These are phyloP conservation scores for Percopsis omiscomaycus DNA, from an alignment of 2,797 vertebrate species.

Conservation along the genomic window DNA sequence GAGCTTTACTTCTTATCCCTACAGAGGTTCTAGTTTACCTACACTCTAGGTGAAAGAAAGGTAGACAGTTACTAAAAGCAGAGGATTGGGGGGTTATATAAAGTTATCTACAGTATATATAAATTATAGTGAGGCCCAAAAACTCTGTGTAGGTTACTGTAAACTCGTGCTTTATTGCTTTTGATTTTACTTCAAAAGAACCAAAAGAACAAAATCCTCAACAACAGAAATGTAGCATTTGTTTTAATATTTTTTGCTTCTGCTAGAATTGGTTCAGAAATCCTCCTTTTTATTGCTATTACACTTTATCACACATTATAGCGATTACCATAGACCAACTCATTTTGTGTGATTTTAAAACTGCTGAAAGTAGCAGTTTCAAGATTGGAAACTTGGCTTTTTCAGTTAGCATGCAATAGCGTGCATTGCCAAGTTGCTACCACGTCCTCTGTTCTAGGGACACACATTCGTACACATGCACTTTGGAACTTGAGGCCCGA, in stretches of 20 bases:
- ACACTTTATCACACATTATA: slow-evolving; percentile 21
- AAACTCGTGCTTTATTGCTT: no score
- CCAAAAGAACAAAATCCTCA: no score
- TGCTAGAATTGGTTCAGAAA: neutral
- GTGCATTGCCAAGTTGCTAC: no score
- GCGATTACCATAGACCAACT: slow-evolving; percentile 45
- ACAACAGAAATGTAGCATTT: no score
- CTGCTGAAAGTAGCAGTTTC: slow-evolving; percentile 59
- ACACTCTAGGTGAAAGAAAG: slow-evolving; percentile 25
- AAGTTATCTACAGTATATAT: no score
- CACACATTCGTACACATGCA: no score
- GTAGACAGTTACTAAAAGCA: neutral
- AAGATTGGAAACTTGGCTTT: slow-evolving; percentile 61
- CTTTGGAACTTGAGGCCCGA: no score
- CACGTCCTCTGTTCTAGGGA: no score
- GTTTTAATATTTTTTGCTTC: neutral
- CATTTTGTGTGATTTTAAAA: slow-evolving; percentile 46
- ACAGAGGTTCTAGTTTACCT: slow-evolving; percentile 25
- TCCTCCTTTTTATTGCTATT: slow-evolving; percentile 31
- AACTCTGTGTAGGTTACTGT: no score
- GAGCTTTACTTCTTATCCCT: slow-evolving; percentile 5
- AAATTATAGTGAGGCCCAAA: no score
- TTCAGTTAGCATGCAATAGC: slow-evolving; percentile 39
- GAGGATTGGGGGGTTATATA: no score
- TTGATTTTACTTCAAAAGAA: no score